Base-by-base conservation (phyloP, 2,888 invertebrate species). In the Tenthredo amoena region DNA sequence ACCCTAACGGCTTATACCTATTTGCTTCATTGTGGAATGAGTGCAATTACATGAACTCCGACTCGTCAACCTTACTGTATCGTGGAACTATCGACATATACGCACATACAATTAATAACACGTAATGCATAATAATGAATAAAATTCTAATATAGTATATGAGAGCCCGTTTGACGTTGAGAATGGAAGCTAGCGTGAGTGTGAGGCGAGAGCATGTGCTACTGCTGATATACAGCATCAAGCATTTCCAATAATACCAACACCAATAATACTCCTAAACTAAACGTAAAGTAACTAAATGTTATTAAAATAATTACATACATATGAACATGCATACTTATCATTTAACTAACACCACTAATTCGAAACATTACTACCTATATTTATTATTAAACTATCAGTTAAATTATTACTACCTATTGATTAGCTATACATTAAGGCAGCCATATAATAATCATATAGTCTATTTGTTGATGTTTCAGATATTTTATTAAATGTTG, bases 401-500 rank as follows among this genome's bases (percentile, higher is more conserved):
- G 40, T 68, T 47, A 12, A 55, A 83, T 88, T 68, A 83, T 90
- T 89, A 89, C 88, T 89, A 90, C 89, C 89, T 91, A 47, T 89
- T 88, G 88, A 91, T 90, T 89, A 92, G 90, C 90, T 91, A 89
- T 91, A 90, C 89, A 91, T 89, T 91, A 89, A 90, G 90, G 88
- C 91, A 92, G 91, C 90, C 90, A 89, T 91, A 91, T 90, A 91
- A 91, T 91, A 91, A 90, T 91, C 91, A 91, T 91, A 92, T 92
- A 92, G 91, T 91, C 91, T 91, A 91, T 92, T 92, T 92, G 92
- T 92, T 92, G 91, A 92, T 92, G 92, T 92, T 92, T 92, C 92
- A 92, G 91, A 92, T 92, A 92, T 91, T 92, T 92, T 92, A 92
- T 92, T 92, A 91, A 92, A 92, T 92, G 92, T 92, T 92, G 91